Evolutionary conservation across 2,113 vertebrate genomes (phyloP), one percentile per base, ranked within the genome.

Genomic region (Vimba vimba): DNA sequence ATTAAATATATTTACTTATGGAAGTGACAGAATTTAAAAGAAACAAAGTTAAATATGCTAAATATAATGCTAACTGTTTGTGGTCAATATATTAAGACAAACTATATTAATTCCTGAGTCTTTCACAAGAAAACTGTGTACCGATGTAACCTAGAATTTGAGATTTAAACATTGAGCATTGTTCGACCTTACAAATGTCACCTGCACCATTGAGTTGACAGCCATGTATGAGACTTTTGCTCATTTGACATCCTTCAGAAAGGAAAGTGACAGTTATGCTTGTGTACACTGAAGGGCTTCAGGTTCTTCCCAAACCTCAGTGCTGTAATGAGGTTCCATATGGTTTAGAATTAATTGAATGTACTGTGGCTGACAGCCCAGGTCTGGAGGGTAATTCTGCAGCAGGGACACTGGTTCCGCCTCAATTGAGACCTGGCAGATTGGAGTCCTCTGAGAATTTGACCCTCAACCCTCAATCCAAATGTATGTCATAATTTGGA

Each of bases 381-480:
- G 80, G 84, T 86, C 84, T 81, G 77, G 82, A 89, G 86, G 86
- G 82, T 87, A 86, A 87, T 77, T 84, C 81, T 84, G 27, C 50
- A 86, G 57, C 78, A 82, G 81, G 84, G 83, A 87, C 88, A 87
- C 90, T 89, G 85, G 91, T 92, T 93, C 89, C 89, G 89, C 91
- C 80, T 90, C 90, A 88, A 80, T 80, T 89, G 59, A 47, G 87
- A 84, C 27, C 62, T 91, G 90, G 90, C 91, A 92, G 92, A 85
- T 86, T 80, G 60, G 27, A 64, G 66, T 86, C 84, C 90, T 86
- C 73, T n/a, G 87, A 84, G 90, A 73, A 82, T 71, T 86, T 84
- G 86, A 90, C 90, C 90, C 88, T 87, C 77, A 86, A 73, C 88
- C 84, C 77, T 86, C 74, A 82, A 79, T 81, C 84, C 39, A 86